These are phyloP conservation scores for Amphimallon solstitiale DNA, from an alignment of 2,888 invertebrate species.

Conservation along the genomic window DNA sequence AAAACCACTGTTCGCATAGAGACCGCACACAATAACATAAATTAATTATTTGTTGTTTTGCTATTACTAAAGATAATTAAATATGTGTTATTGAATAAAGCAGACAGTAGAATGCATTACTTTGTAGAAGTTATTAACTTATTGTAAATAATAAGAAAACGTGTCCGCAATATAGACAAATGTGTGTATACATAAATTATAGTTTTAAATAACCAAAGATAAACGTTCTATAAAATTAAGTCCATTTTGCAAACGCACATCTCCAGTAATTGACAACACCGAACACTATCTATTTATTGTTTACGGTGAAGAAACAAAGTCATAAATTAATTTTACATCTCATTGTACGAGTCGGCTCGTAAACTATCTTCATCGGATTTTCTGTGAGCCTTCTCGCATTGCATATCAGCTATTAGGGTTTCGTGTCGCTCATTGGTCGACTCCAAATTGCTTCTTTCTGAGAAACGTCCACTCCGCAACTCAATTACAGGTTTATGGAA, in stretches of 20 bases:
- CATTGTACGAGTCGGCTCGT: constrained; percentile 47
- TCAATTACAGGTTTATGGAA: constrained; percentile 43
- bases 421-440: constrained; percentile 39
- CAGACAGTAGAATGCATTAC: constrained; percentile 1
- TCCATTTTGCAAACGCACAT: constrained; percentile 18
- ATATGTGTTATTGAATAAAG: constrained; percentile 6
- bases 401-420: constrained; percentile 37
- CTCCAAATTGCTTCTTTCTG: constrained; percentile 41
- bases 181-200: constrained; percentile 21
- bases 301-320: constrained; percentile 43
- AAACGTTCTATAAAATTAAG: constrained; percentile 21
- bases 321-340: constrained; percentile 49
- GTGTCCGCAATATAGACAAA: constrained; percentile 2
- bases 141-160: constrained; percentile 7
- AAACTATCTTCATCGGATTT: constrained; percentile 47
- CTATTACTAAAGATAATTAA: not conserved
- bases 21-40: no score
- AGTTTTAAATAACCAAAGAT: constrained; percentile 26
- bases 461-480: constrained; percentile 41
- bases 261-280: constrained; percentile 25
- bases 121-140: constrained; percentile 30
- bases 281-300: constrained; percentile 45
- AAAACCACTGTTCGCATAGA: no score
- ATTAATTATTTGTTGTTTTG: not conserved
- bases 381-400: constrained; percentile 34